Evolutionary conservation across 2,797 vertebrate species (phyloP).

Genomic region (Danio jaintianensis): DNA sequence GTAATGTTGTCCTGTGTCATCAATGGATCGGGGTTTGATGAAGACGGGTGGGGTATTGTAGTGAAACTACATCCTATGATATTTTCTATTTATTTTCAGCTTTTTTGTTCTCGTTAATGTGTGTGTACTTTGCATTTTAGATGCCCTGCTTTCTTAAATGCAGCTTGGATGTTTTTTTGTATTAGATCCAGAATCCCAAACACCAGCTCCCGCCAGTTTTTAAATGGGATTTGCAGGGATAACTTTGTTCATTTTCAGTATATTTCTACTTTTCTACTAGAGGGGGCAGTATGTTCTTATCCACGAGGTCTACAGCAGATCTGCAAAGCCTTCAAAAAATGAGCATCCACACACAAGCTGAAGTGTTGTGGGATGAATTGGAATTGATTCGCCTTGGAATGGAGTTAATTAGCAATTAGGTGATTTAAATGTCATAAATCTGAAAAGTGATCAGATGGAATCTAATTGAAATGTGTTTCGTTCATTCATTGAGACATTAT

Average conservation of each 20-base stretch:
- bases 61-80: constrained; percentile 53
- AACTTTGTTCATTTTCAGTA: constrained; percentile 54
- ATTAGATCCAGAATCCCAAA: constrained; percentile 57
- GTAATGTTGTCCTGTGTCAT: constrained; percentile 64
- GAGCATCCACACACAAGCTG: constrained; percentile 7
- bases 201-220: constrained; percentile 54
- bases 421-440: constrained; percentile 16
- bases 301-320: constrained; percentile 34
- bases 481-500: background rate
- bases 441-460: background rate
- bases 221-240: constrained; percentile 59
- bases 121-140: constrained; percentile 65
- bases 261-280: constrained; percentile 67
- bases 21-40: constrained; percentile 39
- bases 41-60: constrained; percentile 52
- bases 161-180: constrained; percentile 63
- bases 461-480: background rate
- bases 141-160: constrained; percentile 47
- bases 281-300: constrained; percentile 69
- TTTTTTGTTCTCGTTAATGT: constrained; percentile 57
- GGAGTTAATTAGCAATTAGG: constrained; percentile 17
- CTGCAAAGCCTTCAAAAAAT: constrained; percentile 15
- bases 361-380: constrained; percentile 23
- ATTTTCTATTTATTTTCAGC: constrained; percentile 62
- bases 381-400: constrained; percentile 11